phyloP scores from a whole-genome alignment of 2,113 vertebrate species.

The Odontophorus gujanensis region DNA sequence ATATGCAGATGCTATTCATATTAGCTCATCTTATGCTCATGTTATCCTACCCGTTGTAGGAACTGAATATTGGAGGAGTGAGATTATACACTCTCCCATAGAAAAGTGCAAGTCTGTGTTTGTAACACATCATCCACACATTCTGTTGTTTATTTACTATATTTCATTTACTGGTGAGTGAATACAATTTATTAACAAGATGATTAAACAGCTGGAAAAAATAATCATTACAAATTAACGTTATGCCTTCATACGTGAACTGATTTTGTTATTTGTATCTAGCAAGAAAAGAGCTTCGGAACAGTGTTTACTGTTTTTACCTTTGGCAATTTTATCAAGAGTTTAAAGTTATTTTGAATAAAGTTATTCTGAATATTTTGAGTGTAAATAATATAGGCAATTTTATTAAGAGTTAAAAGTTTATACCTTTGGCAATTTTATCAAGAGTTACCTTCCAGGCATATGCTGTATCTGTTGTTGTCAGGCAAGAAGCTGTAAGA shows the following conservation, averaged over 20 bases:
- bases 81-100: neutral
- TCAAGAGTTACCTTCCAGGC: neutral
- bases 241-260: neutral
- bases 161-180: neutral
- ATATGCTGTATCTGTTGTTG: neutral
- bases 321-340: neutral
- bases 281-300: neutral
- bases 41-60: neutral
- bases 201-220: constrained; percentile 31
- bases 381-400: too few relatives aligned
- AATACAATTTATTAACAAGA: neutral
- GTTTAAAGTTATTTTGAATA: too few relatives aligned
- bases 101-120: neutral
- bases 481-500: neutral
- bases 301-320: accelerated
- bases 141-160: neutral
- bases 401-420: too few relatives aligned
- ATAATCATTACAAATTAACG: neutral
- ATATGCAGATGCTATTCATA: neutral
- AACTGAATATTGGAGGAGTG: neutral
- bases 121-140: neutral
- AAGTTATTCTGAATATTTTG: too few relatives aligned
- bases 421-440: neutral
- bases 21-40: neutral
- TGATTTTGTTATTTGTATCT: neutral